Conservation (phyloP, 2,888 invertebrate species). For the Chironomus tentans region DNA sequence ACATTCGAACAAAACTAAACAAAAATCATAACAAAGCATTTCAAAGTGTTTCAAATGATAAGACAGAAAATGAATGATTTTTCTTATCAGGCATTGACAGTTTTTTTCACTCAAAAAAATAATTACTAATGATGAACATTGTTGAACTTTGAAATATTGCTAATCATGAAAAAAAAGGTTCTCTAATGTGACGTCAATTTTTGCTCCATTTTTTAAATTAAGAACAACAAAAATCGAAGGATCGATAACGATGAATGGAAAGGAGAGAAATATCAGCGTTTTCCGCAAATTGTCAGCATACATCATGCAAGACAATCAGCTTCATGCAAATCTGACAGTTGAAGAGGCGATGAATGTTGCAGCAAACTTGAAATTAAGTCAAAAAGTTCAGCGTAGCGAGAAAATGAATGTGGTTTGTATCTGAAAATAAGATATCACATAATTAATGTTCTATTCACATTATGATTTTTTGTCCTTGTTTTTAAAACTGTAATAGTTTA, state of each 20-base stretch:
- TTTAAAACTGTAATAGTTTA: too few relatives aligned
- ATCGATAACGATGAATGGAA: constrained; percentile 75
- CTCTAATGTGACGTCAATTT: background rate
- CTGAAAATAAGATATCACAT: background rate
- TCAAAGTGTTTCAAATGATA: background rate
- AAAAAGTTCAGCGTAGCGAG: constrained; percentile 55
- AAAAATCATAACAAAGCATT: background rate
- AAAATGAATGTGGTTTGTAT: constrained; percentile 74
- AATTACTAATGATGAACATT: background rate
- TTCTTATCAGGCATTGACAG: background rate
- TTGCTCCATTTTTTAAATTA: constrained; percentile 32
- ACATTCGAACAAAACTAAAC: background rate
- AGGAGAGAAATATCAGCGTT: constrained; percentile 69
- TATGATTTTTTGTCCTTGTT: too few relatives aligned
- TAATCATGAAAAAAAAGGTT: background rate
- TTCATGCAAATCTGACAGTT: constrained; percentile 85
- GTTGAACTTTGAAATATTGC: background rate
- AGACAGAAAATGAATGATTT: background rate
- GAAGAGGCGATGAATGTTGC: constrained; percentile 92
- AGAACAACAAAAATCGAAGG: constrained; percentile 75
- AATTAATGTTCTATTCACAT: too few relatives aligned
- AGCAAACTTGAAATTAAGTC: constrained; percentile 77
- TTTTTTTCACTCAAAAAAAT: background rate
- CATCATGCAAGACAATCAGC: constrained; percentile 91
- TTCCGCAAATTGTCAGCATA: constrained; percentile 92